phyloP scores from a whole-genome alignment of 1,140 invertebrate genomes.

The Trichomalopsis sarcophagae region DNA sequence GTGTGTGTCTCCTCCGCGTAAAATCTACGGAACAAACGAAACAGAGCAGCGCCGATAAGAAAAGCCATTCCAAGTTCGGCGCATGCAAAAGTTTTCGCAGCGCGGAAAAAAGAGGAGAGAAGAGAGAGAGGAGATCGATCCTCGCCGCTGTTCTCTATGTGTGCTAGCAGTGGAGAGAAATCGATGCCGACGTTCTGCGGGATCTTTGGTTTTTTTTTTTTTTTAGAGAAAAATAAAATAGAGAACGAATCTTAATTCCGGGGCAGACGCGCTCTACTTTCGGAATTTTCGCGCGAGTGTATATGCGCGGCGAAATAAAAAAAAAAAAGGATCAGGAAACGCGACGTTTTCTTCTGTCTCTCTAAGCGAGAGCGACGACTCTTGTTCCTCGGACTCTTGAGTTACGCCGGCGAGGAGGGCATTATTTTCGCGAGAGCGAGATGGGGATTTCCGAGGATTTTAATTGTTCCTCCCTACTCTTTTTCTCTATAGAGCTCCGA shows the following conservation, averaged over 20 bases:
- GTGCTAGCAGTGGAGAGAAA: not conserved
- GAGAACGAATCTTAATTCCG: not conserved
- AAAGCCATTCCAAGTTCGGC: conserved; percentile 3
- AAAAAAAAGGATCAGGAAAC: not conserved
- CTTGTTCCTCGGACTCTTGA: not conserved
- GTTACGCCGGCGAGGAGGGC: not conserved
- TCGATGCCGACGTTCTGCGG: not conserved
- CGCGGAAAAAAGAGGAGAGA: not conserved
- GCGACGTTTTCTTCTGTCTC: not conserved
- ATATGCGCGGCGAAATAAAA: not conserved
- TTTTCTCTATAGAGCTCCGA: not conserved
- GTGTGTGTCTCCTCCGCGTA: too few relatives aligned
- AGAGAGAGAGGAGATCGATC: not conserved
- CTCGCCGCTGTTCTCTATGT: not conserved
- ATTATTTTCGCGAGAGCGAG: not conserved
- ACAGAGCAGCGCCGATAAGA: not conserved
- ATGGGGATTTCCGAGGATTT: not conserved
- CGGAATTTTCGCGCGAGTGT: not conserved
- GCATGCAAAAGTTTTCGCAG: not conserved
- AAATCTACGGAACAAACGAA: not conserved
- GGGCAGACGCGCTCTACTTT: not conserved
- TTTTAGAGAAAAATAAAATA: too few relatives aligned
- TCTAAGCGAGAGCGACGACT: not conserved
- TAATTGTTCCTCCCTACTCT: not conserved
- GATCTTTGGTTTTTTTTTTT: not conserved